phyloP scores from a whole-genome alignment of 64 coral and sea anemone species.

The Stylophora pistillata region DNA sequence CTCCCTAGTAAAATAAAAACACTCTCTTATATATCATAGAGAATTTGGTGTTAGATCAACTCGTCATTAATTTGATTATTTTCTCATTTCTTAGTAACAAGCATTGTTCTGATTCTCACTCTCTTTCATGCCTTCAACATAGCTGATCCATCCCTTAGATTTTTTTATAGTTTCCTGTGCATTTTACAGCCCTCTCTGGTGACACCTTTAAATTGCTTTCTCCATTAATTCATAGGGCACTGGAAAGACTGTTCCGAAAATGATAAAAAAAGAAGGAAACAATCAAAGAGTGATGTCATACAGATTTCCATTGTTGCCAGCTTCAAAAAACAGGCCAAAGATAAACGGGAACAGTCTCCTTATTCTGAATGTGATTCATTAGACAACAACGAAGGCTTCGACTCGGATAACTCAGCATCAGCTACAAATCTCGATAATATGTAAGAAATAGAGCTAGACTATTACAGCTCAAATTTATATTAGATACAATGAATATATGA shows the following conservation, averaged over 20 bases:
- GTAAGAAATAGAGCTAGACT: slow-evolving; percentile 61
- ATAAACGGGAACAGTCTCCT: slow-evolving; percentile 11
- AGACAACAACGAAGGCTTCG: slow-evolving; percentile 49
- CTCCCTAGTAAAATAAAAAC: slow-evolving; percentile 30
- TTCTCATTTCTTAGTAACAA: slow-evolving; percentile 53
- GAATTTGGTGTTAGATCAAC: slow-evolving; percentile 29
- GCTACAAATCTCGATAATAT: slow-evolving; percentile 61
- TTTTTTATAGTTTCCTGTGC: slow-evolving; percentile 41
- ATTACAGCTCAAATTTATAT: slow-evolving; percentile 48
- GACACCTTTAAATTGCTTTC: slow-evolving; percentile 47
- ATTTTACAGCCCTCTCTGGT: slow-evolving; percentile 38
- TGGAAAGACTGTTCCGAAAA: slow-evolving; percentile 66
- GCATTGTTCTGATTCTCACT: slow-evolving; percentile 45
- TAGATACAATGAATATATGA: no score
- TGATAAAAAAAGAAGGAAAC: slow-evolving; percentile 45
- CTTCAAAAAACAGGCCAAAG: slow-evolving; percentile 12
- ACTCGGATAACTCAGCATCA: slow-evolving; percentile 71
- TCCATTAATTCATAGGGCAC: slow-evolving; percentile 66
- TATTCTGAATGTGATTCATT: slow-evolving; percentile 46
- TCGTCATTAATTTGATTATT: slow-evolving; percentile 43
- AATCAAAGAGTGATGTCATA: slow-evolving; percentile 25
- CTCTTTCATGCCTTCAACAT: slow-evolving; percentile 59
- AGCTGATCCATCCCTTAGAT: slow-evolving; percentile 10
- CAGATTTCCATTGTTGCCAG: slow-evolving; percentile 32
- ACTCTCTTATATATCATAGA: not conserved